phyloP scores from a whole-genome alignment of 2,888 invertebrate genomes.

The Heliconius ethilla region DNA sequence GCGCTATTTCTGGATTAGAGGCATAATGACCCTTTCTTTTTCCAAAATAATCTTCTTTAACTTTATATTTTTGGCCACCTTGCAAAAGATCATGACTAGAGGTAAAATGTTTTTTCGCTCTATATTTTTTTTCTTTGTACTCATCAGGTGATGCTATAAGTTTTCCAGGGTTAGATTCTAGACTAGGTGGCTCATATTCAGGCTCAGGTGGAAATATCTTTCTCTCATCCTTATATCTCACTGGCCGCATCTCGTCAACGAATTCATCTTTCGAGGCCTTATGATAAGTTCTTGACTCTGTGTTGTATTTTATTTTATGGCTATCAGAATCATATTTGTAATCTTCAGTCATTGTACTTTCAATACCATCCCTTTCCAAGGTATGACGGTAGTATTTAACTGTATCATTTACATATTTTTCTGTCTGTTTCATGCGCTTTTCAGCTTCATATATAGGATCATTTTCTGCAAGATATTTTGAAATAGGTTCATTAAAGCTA shows the following conservation, averaged over 20 bases:
- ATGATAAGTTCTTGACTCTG: conserved; percentile 67
- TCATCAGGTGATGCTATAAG: conserved; percentile 84
- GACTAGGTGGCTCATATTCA: conserved; percentile 85
- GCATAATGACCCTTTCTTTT: conserved; percentile 81
- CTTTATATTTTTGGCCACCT: conserved; percentile 73
- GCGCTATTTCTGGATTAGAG: conserved; percentile 84
- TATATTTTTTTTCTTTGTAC: conserved; percentile 78
- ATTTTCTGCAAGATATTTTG: conserved; percentile 74
- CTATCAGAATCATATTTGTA: conserved; percentile 78
- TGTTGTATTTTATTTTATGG: conserved; percentile 71
- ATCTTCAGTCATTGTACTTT: conserved; percentile 78
- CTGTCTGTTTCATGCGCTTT: conserved; percentile 77
- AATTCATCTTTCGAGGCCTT: conserved; percentile 68
- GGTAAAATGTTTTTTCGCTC: conserved; percentile 70
- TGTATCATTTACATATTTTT: conserved; percentile 81
- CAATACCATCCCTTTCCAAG: conserved; percentile 81
- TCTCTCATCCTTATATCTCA: conserved; percentile 61
- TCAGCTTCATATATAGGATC: conserved; percentile 76
- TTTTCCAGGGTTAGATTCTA: conserved; percentile 81
- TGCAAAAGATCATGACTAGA: conserved; percentile 78
- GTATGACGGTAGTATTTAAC: conserved; percentile 82
- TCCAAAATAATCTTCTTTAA: conserved; percentile 72
- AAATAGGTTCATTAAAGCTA: conserved; percentile 67
- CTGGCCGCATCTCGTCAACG: conserved; percentile 62
- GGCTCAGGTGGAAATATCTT: conserved; percentile 76